A percentile compares a stretch with the other conserved stretches of the same genome.
phyloP scores from a whole-genome alignment of 1,140 invertebrate genomes.

The Telenomus remus region DNA sequence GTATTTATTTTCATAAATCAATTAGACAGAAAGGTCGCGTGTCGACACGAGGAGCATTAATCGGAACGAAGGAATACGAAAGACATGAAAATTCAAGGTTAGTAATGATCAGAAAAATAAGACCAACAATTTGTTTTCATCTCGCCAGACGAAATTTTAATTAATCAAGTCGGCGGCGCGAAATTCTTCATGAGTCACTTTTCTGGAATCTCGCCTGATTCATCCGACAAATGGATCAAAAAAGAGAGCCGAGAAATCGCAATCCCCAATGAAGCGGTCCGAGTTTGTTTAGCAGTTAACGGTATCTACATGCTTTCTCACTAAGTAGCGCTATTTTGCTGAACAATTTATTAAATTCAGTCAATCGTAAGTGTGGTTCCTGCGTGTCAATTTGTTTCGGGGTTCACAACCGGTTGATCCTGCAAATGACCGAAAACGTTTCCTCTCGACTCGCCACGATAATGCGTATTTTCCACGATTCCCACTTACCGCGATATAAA shows the following conservation, averaged over 20 bases:
- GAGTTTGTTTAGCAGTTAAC: too few relatives aligned
- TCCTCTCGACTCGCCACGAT: constrained; percentile 34
- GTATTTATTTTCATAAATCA: constrained; percentile 34
- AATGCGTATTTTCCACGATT: constrained; percentile 47
- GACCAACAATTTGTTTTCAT: constrained; percentile 37
- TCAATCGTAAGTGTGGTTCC: constrained; percentile 17
- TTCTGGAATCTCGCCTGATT: background rate
- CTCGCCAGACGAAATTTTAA: constrained; percentile 32
- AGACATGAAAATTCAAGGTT: constrained; percentile 40
- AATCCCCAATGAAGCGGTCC: too few relatives aligned
- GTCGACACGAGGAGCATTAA: too few relatives aligned
- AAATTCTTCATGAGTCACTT: constrained; percentile 24
- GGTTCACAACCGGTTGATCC: constrained; percentile 28
- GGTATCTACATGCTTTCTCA: too few relatives aligned
- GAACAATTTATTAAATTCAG: constrained; percentile 29
- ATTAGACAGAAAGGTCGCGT: constrained; percentile 11
- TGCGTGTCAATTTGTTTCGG: constrained; percentile 28
- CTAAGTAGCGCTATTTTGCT: constrained; percentile 8
- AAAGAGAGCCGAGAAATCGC: background rate
- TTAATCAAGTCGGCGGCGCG: constrained; percentile 18
- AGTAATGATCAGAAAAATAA: constrained; percentile 32
- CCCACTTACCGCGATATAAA: constrained; percentile 37
- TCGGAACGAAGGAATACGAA: background rate
- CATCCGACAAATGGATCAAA: background rate
- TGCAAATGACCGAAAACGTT: constrained; percentile 37